Conservation (phyloP, 1,140 invertebrate species). For the Hormaphis cornu region DNA sequence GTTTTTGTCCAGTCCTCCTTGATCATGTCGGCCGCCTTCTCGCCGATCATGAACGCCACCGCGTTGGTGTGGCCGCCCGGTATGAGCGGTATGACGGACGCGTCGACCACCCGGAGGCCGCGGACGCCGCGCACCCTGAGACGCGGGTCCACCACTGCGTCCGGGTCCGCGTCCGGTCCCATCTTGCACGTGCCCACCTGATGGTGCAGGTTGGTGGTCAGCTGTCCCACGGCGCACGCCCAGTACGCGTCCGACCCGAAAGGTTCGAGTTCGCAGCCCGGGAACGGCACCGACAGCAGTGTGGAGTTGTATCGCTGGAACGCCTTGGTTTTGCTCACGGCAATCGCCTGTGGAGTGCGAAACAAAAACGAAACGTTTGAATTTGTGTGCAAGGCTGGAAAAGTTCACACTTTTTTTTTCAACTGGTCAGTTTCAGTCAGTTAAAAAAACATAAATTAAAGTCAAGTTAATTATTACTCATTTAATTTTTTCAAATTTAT, state of each 20-base stretch:
- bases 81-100: conserved; percentile 47
- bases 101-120: conserved; percentile 37
- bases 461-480: too few relatives aligned
- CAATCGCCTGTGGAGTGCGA: conserved; percentile 46
- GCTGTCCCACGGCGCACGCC: conserved; percentile 39
- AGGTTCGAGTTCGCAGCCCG: conserved; percentile 34
- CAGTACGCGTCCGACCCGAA: conserved; percentile 44
- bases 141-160: conserved; percentile 40
- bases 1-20: conserved; percentile 44
- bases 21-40: conserved; percentile 49
- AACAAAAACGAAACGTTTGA: background rate
- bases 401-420: background rate
- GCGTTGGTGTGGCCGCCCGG: conserved; percentile 47
- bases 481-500: too few relatives aligned
- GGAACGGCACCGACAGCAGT: conserved; percentile 34
- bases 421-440: too few relatives aligned
- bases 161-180: conserved; percentile 40
- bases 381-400: background rate
- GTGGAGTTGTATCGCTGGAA: conserved; percentile 47
- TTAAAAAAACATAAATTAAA: too few relatives aligned
- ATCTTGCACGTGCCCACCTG: conserved; percentile 45
- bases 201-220: conserved; percentile 39
- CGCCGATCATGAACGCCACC: conserved; percentile 49
- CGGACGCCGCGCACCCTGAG: conserved; percentile 36
- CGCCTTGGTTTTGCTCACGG: conserved; percentile 50